Conservation (phyloP, 2,888 invertebrate species). For the Agrenia bidenticulata region DNA sequence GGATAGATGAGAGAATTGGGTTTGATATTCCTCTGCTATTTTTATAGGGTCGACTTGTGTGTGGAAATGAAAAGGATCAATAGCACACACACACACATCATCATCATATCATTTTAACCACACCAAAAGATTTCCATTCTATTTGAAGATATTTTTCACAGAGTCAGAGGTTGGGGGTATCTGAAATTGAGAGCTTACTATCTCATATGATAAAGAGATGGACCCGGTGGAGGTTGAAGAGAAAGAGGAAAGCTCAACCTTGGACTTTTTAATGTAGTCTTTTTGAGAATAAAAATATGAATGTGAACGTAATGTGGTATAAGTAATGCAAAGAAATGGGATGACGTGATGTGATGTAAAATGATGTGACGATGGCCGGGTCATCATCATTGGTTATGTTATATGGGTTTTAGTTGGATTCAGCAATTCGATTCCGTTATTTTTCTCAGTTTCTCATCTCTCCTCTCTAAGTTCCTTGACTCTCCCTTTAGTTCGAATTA, state of each 20-base stretch:
- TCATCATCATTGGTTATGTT: conserved; percentile 15
- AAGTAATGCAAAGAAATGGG: conserved; percentile 26
- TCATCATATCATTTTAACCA: conserved; percentile 21
- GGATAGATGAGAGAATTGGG: no score
- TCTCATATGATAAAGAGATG: conserved; percentile 11
- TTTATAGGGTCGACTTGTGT: neutral
- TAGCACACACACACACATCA: conserved; percentile 13
- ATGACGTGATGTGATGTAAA: conserved; percentile 29
- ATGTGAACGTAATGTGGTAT: conserved; percentile 25
- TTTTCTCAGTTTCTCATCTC: conserved; percentile 20
- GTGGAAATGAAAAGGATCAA: conserved; percentile 12
- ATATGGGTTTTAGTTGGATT: conserved; percentile 11
- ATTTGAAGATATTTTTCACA: conserved; percentile 1
- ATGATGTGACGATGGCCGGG: conserved; percentile 29
- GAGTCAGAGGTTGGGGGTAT: neutral
- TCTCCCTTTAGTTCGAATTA: conserved; percentile 33
- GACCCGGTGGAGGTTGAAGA: conserved; percentile 11
- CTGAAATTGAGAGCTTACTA: conserved; percentile 6
- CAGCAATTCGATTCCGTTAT: conserved; percentile 18
- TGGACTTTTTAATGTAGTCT: conserved; percentile 10
- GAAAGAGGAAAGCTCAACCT: conserved; percentile 5
- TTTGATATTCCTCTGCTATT: no score
- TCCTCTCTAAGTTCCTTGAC: conserved; percentile 4
- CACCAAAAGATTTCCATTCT: conserved; percentile 8
- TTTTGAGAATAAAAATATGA: conserved; percentile 16